Conservation (phyloP, 2,797 vertebrate genomes). For the Protonibea diacanthus region DNA sequence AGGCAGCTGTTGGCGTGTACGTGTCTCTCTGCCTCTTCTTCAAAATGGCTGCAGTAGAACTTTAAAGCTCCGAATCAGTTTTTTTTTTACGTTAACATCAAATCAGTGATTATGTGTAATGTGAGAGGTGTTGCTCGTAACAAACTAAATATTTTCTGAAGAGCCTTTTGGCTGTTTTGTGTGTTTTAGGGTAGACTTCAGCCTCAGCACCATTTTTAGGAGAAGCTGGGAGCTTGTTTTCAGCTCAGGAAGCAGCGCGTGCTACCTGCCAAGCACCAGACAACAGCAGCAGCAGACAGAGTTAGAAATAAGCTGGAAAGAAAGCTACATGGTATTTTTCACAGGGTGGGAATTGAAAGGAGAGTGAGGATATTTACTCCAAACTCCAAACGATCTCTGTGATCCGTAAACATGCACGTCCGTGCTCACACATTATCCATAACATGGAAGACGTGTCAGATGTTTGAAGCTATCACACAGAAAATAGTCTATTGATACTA, state of each 20-base stretch:
- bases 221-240: neutral
- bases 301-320: fast-evolving
- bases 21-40: neutral
- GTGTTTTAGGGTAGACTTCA: neutral
- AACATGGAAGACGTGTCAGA: neutral
- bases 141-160: neutral
- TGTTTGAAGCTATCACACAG: neutral
- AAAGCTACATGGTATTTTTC: neutral
- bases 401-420: neutral
- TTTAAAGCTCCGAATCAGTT: neutral
- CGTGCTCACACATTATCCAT: neutral
- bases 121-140: neutral
- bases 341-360: neutral
- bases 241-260: neutral
- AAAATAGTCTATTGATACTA: neutral
- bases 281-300: neutral
- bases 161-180: neutral
- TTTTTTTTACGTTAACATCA: neutral
- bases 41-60: neutral
- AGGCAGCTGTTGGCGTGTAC: neutral
- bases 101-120: neutral
- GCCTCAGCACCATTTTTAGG: neutral
- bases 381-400: neutral
- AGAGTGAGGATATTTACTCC: neutral
- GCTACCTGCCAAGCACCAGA: neutral